A percentile compares a stretch with the other conserved stretches of the same genome.
phyloP scores from a whole-genome alignment of 2,888 invertebrate species.

The Tipula lateralis region DNA sequence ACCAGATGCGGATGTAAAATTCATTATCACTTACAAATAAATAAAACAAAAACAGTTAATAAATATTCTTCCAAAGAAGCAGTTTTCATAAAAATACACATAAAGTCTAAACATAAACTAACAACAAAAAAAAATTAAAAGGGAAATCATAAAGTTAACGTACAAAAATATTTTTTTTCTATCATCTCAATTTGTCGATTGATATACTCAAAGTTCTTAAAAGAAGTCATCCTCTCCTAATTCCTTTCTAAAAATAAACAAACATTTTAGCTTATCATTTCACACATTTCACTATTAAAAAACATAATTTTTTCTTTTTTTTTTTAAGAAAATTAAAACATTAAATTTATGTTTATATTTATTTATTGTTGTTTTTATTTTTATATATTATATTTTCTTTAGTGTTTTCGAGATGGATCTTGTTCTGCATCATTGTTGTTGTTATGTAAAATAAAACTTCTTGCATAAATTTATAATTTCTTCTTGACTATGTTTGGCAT shows the following conservation, averaged over 20 bases:
- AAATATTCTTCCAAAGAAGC: slow-evolving; percentile 20
- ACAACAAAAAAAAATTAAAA: slow-evolving; percentile 25
- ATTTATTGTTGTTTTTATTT: background rate
- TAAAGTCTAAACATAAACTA: background rate
- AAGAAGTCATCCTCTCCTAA: slow-evolving; percentile 21
- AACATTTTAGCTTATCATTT: slow-evolving; percentile 28
- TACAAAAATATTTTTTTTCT: background rate
- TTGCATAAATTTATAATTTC: background rate
- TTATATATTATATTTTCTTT: background rate
- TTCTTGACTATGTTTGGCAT: background rate
- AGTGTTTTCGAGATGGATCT: background rate
- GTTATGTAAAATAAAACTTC: background rate
- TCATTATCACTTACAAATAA: slow-evolving; percentile 26
- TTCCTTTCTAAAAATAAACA: slow-evolving; percentile 27
- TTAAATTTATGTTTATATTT: slow-evolving; percentile 24
- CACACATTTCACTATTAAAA: slow-evolving; percentile 28
- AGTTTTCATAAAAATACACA: background rate
- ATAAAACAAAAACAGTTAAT: slow-evolving; percentile 24
- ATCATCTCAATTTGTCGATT: slow-evolving; percentile 24
- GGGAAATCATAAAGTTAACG: slow-evolving; percentile 25
- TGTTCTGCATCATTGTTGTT: background rate
- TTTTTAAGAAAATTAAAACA: background rate
- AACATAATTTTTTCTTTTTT: background rate
- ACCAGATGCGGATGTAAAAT: slow-evolving; percentile 28
- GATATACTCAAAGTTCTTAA: slow-evolving; percentile 25